These are phyloP conservation scores for Boleophthalmus pectinirostris DNA, from an alignment of 2,113 vertebrate species.

Conservation along the genomic window DNA sequence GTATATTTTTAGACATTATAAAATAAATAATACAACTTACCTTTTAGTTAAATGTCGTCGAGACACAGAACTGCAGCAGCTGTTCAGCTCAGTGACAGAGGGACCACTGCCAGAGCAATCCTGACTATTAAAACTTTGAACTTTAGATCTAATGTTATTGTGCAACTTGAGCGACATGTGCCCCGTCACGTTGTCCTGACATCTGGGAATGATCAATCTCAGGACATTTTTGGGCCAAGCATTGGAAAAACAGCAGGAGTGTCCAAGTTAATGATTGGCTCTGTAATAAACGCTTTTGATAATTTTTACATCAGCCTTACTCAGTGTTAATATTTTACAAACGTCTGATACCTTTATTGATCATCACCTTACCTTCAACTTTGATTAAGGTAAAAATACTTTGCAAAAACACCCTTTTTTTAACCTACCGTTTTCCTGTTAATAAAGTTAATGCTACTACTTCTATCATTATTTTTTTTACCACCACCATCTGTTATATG, in stretches of 20 bases:
- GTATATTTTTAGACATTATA: neutral
- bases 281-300: neutral
- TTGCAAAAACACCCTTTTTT: neutral
- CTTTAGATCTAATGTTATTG: slow-evolving; percentile 60
- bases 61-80: slow-evolving; percentile 9
- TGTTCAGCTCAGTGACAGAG: slow-evolving; percentile 27
- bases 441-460: neutral
- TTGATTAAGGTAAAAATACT: neutral
- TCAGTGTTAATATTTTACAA: neutral
- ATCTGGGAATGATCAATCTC: slow-evolving; percentile 51
- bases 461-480: neutral
- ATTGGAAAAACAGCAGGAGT: slow-evolving; percentile 10
- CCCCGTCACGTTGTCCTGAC: slow-evolving; percentile 61
- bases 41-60: slow-evolving; percentile 12
- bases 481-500: neutral
- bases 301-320: neutral
- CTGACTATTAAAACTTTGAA: slow-evolving; percentile 54
- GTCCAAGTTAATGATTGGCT: slow-evolving; percentile 60
- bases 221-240: slow-evolving; percentile 31
- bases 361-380: neutral
- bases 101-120: neutral
- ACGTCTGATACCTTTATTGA: neutral
- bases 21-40: slow-evolving; percentile 11
- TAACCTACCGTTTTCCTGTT: neutral
- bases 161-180: slow-evolving; percentile 29